These are phyloP conservation scores for Chaetogeoica ovagalla DNA, from an alignment of 2,888 invertebrate genomes.

Conservation along the genomic window DNA sequence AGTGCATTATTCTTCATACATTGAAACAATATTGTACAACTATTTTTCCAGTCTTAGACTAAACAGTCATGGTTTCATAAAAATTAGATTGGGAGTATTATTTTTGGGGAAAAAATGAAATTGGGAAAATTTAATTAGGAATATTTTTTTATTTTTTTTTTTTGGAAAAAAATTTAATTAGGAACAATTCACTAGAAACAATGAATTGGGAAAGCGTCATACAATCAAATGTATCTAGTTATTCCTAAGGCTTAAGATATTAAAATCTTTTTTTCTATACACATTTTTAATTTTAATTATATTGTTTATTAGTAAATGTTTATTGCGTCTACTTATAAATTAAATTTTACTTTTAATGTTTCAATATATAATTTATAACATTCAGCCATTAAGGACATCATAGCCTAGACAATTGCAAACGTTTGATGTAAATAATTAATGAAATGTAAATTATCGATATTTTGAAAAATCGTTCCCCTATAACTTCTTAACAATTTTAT, in stretches of 20 bases:
- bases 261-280: slow-evolving; percentile 9
- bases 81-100: no score
- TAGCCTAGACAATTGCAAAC: slow-evolving; percentile 5
- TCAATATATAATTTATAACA: slow-evolving; percentile 13
- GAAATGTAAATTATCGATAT: slow-evolving; percentile 1
- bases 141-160: no score
- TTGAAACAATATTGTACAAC: no score
- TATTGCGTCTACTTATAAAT: slow-evolving; percentile 9
- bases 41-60: no score
- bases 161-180: no score
- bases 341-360: slow-evolving; percentile 4
- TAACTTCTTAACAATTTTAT: slow-evolving; percentile 25
- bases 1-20: no score
- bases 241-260: slow-evolving; percentile 6
- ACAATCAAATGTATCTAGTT: no score
- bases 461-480: slow-evolving; percentile 13
- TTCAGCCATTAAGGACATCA: not conserved
- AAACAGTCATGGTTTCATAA: no score
- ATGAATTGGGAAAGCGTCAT: no score
- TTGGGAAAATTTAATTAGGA: no score
- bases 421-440: slow-evolving; percentile 15
- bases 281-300: slow-evolving; percentile 16
- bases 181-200: no score
- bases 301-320: slow-evolving; percentile 22
- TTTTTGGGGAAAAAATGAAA: no score